Percentiles rank a stretch among this genome's conserved stretches.
Conservation (phyloP, 1,140 invertebrate genomes). For the Hetaerina americana region DNA sequence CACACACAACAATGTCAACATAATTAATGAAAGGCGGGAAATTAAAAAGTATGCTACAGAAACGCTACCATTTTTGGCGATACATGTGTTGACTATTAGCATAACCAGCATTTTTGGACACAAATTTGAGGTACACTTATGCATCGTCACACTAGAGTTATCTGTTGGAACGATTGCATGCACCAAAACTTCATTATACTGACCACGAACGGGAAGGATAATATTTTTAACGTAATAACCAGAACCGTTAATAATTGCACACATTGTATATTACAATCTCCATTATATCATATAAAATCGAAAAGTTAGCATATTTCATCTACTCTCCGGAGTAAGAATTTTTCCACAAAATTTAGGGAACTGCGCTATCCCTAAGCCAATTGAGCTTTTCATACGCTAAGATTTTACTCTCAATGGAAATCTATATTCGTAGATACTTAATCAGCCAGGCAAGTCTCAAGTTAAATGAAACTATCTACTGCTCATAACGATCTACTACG, state of each 20-base stretch:
- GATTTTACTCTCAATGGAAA: neutral
- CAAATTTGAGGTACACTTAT: neutral
- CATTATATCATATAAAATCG: neutral
- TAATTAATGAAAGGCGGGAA: neutral
- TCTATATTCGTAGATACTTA: neutral
- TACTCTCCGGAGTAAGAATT: neutral
- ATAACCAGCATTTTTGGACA: neutral
- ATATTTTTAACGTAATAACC: neutral
- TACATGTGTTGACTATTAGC: neutral
- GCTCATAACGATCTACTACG: neutral
- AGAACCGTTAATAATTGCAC: neutral
- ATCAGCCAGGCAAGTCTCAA: neutral
- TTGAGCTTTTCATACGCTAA: neutral
- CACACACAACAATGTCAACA: neutral
- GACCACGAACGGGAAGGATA: neutral
- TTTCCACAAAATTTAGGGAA: neutral
- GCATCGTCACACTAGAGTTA: neutral
- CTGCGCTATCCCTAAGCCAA: neutral
- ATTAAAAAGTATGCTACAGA: neutral
- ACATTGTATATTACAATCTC: neutral
- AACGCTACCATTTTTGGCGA: neutral
- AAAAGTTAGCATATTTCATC: neutral
- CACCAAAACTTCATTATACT: neutral
- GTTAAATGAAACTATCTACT: neutral
- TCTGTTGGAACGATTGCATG: neutral